phyloP scores from a whole-genome alignment of 2,888 invertebrate species.

The Cancer borealis region DNA sequence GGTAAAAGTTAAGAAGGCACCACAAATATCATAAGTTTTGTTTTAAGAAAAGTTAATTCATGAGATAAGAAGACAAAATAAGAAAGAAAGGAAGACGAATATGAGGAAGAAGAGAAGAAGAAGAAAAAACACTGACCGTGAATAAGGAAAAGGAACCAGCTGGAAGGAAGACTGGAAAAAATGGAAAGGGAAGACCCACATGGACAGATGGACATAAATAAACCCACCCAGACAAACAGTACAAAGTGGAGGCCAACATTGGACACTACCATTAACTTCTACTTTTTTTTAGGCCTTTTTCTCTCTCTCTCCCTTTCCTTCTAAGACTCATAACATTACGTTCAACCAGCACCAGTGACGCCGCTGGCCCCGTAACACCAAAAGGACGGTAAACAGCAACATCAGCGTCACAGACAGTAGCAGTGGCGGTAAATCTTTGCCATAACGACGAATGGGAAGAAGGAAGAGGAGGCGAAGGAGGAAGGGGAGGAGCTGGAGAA shows the following conservation, averaged over 20 bases:
- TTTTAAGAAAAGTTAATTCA: no score
- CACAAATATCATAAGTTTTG: no score
- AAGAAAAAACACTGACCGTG: no score
- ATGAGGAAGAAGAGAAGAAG: no score
- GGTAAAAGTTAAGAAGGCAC: no score
- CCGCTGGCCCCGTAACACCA: not conserved
- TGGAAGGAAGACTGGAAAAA: no score
- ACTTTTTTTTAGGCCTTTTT: not conserved
- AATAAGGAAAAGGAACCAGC: no score
- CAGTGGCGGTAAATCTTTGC: not conserved
- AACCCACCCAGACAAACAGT: not conserved
- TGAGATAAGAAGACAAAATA: no score
- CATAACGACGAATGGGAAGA: not conserved
- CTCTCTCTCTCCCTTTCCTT: not conserved
- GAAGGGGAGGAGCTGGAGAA: not conserved
- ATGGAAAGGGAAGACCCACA: not conserved
- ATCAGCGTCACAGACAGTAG: constrained; percentile 8
- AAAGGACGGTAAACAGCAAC: not conserved
- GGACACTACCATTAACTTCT: not conserved
- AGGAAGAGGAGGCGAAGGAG: constrained; percentile 11
- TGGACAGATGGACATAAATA: not conserved
- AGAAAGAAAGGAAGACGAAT: no score
- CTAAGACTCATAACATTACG: not conserved
- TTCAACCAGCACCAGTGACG: not conserved
- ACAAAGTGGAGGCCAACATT: not conserved